These are phyloP conservation scores for Phalacrocorax carbo DNA, from an alignment of 2,113 vertebrate species.

Conservation along the genomic window DNA sequence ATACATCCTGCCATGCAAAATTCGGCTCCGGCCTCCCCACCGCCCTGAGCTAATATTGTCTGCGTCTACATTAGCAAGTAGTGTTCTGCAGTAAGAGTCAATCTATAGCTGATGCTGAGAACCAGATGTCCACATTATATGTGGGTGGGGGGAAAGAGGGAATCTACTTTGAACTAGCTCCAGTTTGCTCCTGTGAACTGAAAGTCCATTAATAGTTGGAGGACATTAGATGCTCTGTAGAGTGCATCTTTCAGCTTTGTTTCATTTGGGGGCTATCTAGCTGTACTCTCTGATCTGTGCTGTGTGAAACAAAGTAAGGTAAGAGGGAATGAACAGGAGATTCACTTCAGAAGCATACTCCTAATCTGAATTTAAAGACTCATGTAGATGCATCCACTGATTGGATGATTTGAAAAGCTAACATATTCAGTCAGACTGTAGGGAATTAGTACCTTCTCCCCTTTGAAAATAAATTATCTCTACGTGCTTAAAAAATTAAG, in stretches of 20 bases:
- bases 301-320: not conserved
- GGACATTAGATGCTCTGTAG: not conserved
- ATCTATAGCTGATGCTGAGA: not conserved
- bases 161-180: not conserved
- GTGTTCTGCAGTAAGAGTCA: not conserved
- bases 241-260: not conserved
- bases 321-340: not conserved
- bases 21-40: not conserved
- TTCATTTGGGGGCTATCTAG: not conserved
- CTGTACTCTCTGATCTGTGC: not conserved
- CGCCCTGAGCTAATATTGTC: not conserved
- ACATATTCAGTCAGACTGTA: not conserved
- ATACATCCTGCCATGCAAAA: not conserved
- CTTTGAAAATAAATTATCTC: not conserved
- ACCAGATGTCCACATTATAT: not conserved
- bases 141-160: not conserved
- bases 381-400: not conserved
- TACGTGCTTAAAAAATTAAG: not conserved
- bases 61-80: not conserved
- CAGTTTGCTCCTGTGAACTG: not conserved
- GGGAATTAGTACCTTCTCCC: not conserved
- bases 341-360: not conserved
- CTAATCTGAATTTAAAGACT: not conserved
- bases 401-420: not conserved
- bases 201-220: not conserved